Conservation (phyloP, 2,888 invertebrate species). For the Iphiclides podalirius region DNA sequence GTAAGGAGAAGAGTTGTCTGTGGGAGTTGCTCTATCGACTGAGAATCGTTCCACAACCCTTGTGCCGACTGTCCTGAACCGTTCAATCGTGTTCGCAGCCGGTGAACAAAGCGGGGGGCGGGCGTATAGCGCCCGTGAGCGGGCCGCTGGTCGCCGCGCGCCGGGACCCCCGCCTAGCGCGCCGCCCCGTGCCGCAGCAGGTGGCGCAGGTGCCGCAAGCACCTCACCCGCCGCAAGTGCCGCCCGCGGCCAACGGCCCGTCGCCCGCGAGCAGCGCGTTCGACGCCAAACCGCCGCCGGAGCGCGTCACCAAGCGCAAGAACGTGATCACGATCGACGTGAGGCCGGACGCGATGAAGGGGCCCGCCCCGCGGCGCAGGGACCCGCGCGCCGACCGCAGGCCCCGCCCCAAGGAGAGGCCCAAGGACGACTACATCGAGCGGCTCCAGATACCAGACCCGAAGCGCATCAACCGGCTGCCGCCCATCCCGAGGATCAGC, state of each 20-base stretch:
- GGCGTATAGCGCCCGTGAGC: constrained; percentile 65
- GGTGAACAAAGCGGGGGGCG: constrained; percentile 45
- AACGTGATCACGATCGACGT: constrained; percentile 75
- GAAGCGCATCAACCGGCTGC: constrained; percentile 58
- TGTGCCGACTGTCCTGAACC: no score
- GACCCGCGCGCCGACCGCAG: constrained; percentile 35
- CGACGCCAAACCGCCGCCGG: constrained; percentile 72
- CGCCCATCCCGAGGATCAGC: constrained; percentile 65
- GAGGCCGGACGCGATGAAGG: constrained; percentile 35
- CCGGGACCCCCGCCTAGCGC: constrained; percentile 52
- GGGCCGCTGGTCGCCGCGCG: constrained; percentile 52
- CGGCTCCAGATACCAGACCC: constrained; percentile 47
- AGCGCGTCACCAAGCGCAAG: constrained; percentile 61
- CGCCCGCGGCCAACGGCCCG: constrained; percentile 27
- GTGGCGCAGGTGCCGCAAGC: constrained; percentile 20
- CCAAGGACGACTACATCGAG: constrained; percentile 39
- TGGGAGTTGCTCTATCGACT: no score
- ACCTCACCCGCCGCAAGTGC: constrained; percentile 23
- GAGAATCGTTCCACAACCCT: no score
- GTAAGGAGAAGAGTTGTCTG: no score
- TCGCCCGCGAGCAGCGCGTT: constrained; percentile 66
- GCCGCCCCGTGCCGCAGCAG: constrained; percentile 34
- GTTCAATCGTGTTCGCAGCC: constrained; percentile 46
- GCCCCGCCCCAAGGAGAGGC: constrained; percentile 17
- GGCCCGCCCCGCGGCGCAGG: constrained; percentile 27